Percentiles rank a stretch among this genome's conserved stretches.
Evolutionary conservation across 2,113 vertebrate genomes (phyloP).

Genomic region (Carlito syrichta): DNA sequence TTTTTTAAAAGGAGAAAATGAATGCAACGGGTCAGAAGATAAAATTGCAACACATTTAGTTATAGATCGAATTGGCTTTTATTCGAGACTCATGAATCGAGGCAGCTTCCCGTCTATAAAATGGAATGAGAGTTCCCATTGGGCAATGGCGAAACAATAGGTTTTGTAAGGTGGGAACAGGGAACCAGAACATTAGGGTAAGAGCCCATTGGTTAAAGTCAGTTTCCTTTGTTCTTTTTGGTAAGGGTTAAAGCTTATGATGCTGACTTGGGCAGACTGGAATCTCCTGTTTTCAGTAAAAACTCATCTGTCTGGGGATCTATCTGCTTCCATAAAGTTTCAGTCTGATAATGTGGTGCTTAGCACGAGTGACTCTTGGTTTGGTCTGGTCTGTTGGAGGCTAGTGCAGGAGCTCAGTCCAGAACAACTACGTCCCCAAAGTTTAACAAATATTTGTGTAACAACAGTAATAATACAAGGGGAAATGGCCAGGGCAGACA

Average conservation of each 20-base stretch:
- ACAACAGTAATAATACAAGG: background rate
- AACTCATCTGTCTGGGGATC: background rate
- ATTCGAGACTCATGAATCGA: background rate
- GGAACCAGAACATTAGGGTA: too few species aligned
- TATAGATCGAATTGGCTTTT: background rate
- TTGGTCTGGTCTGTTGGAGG: background rate
- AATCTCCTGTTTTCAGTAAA: too few species aligned
- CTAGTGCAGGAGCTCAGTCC: background rate
- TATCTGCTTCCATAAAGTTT: background rate
- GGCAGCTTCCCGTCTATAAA: background rate
- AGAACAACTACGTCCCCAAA: background rate
- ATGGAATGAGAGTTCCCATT: too few species aligned
- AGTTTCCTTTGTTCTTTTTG: background rate
- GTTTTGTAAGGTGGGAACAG: background rate
- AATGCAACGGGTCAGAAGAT: background rate
- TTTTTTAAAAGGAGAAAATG: background rate
- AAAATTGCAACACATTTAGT: background rate
- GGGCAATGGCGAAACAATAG: background rate
- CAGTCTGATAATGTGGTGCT: background rate
- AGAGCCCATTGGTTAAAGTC: background rate
- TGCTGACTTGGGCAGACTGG: background rate
- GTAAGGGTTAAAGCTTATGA: background rate
- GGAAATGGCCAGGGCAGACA: background rate
- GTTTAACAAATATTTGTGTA: fast-evolving
- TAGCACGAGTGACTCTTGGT: background rate